phyloP scores from a whole-genome alignment of 2,888 invertebrate species.

The Sarcophaga subvicina region DNA sequence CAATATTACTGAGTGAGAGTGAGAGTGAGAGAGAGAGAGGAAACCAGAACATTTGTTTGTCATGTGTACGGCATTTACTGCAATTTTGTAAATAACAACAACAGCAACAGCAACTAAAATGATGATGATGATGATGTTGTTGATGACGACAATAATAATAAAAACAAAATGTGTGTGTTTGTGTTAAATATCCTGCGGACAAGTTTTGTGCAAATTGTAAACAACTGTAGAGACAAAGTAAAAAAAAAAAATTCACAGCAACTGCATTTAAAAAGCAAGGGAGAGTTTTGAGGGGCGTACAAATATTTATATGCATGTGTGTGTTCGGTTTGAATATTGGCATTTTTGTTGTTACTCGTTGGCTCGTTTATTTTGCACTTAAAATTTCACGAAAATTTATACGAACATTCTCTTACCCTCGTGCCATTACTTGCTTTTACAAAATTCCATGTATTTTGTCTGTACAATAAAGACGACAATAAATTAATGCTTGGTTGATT shows the following conservation, averaged over 20 bases:
- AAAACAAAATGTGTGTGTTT: constrained; percentile 19
- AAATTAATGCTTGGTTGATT: too few species aligned
- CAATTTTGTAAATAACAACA: background rate
- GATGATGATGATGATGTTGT: background rate
- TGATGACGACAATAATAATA: background rate
- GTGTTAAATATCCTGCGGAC: constrained; percentile 58
- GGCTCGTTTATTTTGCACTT: background rate
- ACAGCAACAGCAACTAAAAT: too few species aligned
- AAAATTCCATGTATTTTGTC: too few species aligned
- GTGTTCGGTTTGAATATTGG: background rate
- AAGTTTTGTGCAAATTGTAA: constrained; percentile 42
- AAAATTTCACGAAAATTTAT: background rate
- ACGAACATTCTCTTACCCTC: background rate
- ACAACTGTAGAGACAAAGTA: constrained; percentile 6
- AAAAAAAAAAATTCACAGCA: background rate
- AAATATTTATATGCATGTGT: background rate
- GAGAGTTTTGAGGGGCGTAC: background rate
- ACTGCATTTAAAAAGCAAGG: background rate
- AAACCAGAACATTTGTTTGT: background rate
- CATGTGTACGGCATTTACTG: background rate
- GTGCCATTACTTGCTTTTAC: background rate
- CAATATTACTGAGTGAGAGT: background rate
- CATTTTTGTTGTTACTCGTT: background rate
- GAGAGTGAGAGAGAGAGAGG: background rate
- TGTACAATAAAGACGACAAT: too few species aligned